Evolutionary conservation across 2,888 invertebrate species (phyloP).

Genomic region (Conus canariensis): DNA sequence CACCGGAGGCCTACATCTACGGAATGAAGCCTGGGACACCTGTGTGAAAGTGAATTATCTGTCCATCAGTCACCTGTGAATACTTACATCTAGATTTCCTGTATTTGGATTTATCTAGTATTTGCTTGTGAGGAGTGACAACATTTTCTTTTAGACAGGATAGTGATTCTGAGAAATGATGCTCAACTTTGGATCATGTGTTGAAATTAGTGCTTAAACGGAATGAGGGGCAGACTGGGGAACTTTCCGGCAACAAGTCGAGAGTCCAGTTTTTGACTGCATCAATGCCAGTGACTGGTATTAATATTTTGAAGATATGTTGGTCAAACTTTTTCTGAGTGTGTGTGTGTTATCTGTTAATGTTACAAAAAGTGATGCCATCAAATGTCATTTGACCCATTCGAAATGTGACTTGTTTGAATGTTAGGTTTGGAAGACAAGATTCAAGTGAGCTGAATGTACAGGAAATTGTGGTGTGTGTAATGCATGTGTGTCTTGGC

Average conservation of each 20-base stretch:
- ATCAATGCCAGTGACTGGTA: background rate
- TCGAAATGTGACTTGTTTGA: background rate
- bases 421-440: background rate
- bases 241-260: too few species aligned
- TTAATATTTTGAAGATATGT: background rate
- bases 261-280: background rate
- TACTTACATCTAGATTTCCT: conserved; percentile 30
- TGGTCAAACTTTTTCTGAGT: too few species aligned
- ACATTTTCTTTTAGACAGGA: background rate
- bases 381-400: background rate
- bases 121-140: background rate
- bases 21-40: conserved; percentile 55
- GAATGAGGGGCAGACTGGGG: background rate
- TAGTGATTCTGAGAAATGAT: background rate
- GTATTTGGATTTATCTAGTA: background rate
- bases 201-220: background rate
- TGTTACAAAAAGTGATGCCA: background rate
- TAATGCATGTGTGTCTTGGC: background rate
- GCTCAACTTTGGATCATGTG: conserved; percentile 4
- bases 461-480: too few species aligned
- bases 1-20: conserved; percentile 46
- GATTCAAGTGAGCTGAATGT: too few species aligned
- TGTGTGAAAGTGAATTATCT: conserved; percentile 41
- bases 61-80: conserved; percentile 10
- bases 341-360: too few species aligned